Evolutionary conservation across 2,113 vertebrate genomes (phyloP), one percentile per base, ranked within the genome.

Genomic region (Enhydra lutris): DNA sequence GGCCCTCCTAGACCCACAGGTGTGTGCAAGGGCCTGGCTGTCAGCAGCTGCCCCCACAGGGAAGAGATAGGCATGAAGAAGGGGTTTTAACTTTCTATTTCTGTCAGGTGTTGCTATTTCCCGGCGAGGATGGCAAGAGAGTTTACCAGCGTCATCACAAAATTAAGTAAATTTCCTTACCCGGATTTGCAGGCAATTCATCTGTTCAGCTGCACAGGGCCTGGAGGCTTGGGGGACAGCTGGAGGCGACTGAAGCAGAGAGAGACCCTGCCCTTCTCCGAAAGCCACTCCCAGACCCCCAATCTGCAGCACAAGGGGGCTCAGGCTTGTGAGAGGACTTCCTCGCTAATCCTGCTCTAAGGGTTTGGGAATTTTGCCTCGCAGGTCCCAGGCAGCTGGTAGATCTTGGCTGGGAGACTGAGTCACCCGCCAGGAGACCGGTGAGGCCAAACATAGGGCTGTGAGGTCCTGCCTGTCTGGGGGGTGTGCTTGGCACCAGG

Each of bases 301-400:
- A 10, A n/a, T 26, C 39, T 69, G 34, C 34, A 39, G 52, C 47
- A n/a, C 3, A 39, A 42, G 31, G 31, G 34, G 20, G 29, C 45
- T 50, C 57, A 3, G 10, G 0, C n/a, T n/a, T n/a, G n/a, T n/a
- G n/a, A 26, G 12, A 4, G 17, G 39, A 8, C 2, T 12, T 14
- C 14, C 34, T 15, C 0, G 26, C 24, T 55, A 21, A 71, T 52
- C 57, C 50, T 84, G 74, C 11, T 50, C 5, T 24, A 13, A 59
- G 23, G 15, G 4, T 63, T 55, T n/a, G 57, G 45, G 82, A n/a
- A 45, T 12, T 0, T 61, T 9, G n/a, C 24, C 52, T 39, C n/a
- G 55, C 20, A n/a, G 10, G 24, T 59, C 4, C 69, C 50, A 23
- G 52, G 29, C 18, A 45, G n/a, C 11, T 57, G 17, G 50, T 5